These are phyloP conservation scores for Palaemon carinicauda DNA, from an alignment of 1,140 invertebrate genomes.

Conservation along the genomic window DNA sequence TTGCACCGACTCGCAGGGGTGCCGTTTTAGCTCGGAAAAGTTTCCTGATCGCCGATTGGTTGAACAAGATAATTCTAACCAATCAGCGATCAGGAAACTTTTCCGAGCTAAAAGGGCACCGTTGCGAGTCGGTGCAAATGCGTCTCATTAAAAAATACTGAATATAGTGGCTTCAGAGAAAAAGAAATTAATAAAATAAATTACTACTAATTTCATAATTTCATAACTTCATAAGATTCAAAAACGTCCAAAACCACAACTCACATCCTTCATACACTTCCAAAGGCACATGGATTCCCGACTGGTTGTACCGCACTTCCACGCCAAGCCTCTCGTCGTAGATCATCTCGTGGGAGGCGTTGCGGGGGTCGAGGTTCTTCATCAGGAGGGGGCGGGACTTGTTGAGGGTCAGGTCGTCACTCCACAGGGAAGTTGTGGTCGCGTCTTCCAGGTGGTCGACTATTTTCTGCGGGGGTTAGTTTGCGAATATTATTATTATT, in stretches of 20 bases:
- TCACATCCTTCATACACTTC: conserved; percentile 51
- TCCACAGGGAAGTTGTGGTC: conserved; percentile 19
- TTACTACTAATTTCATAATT: too few relatives aligned
- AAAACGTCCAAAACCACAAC: not conserved
- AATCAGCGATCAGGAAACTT: too few relatives aligned
- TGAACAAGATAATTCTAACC: too few relatives aligned
- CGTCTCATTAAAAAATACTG: too few relatives aligned
- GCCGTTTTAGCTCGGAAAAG: too few relatives aligned
- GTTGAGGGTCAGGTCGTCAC: conserved; percentile 30
- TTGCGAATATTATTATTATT: too few relatives aligned
- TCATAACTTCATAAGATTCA: too few relatives aligned
- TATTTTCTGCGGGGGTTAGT: conserved; percentile 25
- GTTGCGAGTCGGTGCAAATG: too few relatives aligned
- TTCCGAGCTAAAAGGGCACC: too few relatives aligned
- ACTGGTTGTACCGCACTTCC: conserved; percentile 13
- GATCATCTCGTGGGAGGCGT: not conserved
- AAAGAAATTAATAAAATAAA: too few relatives aligned
- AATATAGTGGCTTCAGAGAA: not conserved
- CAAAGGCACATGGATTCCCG: conserved; percentile 32
- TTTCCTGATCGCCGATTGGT: too few relatives aligned
- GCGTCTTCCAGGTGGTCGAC: conserved; percentile 32
- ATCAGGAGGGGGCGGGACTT: conserved; percentile 32
- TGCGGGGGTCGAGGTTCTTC: conserved; percentile 31
- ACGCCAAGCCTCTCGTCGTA: conserved; percentile 20
- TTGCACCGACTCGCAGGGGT: too few relatives aligned